Evolutionary conservation across 2,888 invertebrate genomes (phyloP).

Genomic region (Poecilus cupreus): DNA sequence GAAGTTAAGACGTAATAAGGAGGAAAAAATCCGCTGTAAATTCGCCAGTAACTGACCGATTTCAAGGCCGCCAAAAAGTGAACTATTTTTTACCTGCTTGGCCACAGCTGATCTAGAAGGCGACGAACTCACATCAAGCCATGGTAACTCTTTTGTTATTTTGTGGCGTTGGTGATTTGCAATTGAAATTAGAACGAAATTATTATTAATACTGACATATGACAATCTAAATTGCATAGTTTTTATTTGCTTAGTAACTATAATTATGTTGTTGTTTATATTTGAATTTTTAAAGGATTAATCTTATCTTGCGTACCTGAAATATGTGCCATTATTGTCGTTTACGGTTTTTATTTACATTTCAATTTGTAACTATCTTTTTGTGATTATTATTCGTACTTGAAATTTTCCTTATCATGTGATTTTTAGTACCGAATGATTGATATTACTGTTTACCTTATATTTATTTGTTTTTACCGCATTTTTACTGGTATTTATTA

Average conservation of each 20-base stretch:
- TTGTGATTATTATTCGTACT: no score
- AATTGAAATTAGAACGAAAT: not conserved
- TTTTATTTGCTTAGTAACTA: not conserved
- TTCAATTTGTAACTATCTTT: not conserved
- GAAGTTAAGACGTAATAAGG: slow-evolving; percentile 32
- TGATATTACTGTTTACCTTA: no score
- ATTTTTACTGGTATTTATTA: no score
- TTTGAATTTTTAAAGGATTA: not conserved
- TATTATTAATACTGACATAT: not conserved
- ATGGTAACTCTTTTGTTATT: slow-evolving; percentile 18
- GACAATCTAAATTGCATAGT: not conserved
- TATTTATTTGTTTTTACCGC: no score
- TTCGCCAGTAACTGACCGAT: slow-evolving; percentile 23
- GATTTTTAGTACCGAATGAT: no score
- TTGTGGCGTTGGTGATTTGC: not conserved
- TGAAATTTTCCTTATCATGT: no score
- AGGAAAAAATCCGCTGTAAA: slow-evolving; percentile 18
- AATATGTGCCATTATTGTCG: not conserved
- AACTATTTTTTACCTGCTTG: slow-evolving; percentile 30
- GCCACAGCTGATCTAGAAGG: slow-evolving; percentile 1
- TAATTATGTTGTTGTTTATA: slow-evolving; percentile 3
- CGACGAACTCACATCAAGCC: slow-evolving; percentile 8
- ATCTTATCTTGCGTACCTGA: not conserved
- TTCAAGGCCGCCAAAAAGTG: slow-evolving; percentile 24
- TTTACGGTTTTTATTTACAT: not conserved